These are phyloP conservation scores for Amphiprion clarkii DNA, from an alignment of 2,797 vertebrate species.

Conservation along the genomic window DNA sequence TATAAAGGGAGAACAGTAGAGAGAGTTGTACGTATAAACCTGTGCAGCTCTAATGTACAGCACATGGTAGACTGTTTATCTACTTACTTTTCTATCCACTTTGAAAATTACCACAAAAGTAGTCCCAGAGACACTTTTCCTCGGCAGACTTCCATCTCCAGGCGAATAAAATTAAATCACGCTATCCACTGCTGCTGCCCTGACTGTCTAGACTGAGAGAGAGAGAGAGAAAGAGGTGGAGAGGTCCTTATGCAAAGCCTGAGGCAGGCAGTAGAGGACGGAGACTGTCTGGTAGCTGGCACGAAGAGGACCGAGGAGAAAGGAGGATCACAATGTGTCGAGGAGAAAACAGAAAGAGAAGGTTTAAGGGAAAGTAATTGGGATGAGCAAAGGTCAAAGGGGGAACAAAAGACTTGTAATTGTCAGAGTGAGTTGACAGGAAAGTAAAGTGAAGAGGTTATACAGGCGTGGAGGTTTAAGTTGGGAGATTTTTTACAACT, in stretches of 20 bases:
- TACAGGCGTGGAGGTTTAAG: constrained; percentile 17
- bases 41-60: neutral
- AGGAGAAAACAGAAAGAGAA: constrained; percentile 5
- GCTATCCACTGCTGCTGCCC: constrained; percentile 24
- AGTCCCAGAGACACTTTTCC: constrained; percentile 11
- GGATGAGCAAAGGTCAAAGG: constrained; percentile 46
- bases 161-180: constrained; percentile 55
- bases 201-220: constrained; percentile 56
- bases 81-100: neutral
- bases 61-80: constrained; percentile 10
- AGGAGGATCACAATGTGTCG: neutral
- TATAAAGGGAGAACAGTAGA: no score
- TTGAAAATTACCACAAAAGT: constrained; percentile 15
- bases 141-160: constrained; percentile 12
- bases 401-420: constrained; percentile 38
- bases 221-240: constrained; percentile 19
- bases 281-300: constrained; percentile 53
- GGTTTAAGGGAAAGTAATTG: constrained; percentile 14
- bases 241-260: constrained; percentile 23
- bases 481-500: neutral
- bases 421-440: constrained; percentile 29
- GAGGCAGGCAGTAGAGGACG: constrained; percentile 24
- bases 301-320: constrained; percentile 12
- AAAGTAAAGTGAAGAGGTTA: constrained; percentile 3
- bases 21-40: no score